Evolutionary conservation across 2,888 invertebrate species (phyloP), one percentile per base, ranked within the genome.

Genomic region (Pterostichus madidus): DNA sequence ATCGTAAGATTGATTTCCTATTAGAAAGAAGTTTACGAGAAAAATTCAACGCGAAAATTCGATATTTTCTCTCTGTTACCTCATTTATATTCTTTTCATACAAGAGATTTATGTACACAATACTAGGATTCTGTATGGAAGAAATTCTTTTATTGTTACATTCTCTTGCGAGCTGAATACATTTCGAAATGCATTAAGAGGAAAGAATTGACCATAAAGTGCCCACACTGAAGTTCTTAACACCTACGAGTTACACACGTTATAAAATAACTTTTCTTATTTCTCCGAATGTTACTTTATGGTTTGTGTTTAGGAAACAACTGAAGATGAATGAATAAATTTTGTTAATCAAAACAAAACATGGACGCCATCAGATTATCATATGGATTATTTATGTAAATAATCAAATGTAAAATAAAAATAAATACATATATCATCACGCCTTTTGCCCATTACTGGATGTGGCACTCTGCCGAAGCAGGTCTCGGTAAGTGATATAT

Each of bases 211-310:
- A 64, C 31, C 35, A 64, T 64, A 32, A 64, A 32, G 64, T 32
- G 31, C 64, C 64, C 24, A 64, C 64, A 17, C 10, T 64, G 39
- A n/a, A 31, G 64, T 8, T 32, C 64, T 10, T 64, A 35, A 64
- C 64, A 35, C 64, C 64, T 24, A 64, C 64, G 35, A 64, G 35
- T 7, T 17, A n/a, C 31, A 64, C 32, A n/a, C 5, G 64, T n/a
- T 17, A 64, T 17, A 64, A 64, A 64, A 64, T 64, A 17, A 64
- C 31, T 64, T 64, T 64, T 64, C 64, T 64, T 64, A 64, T 64
- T 64, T 64, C 32, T 31, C 31, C n/a, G 4, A 24, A 31, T 8
- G 31, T 4, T 35, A 64, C 31, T 64, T 64, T 35, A 49, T 49
- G 49, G 49, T 49, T 49, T 49, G 49, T 49, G 13, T 11, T 49